Evolutionary conservation across 2,113 vertebrate genomes (phyloP), one percentile per base, ranked within the genome.

Genomic region (Sialia sialis): DNA sequence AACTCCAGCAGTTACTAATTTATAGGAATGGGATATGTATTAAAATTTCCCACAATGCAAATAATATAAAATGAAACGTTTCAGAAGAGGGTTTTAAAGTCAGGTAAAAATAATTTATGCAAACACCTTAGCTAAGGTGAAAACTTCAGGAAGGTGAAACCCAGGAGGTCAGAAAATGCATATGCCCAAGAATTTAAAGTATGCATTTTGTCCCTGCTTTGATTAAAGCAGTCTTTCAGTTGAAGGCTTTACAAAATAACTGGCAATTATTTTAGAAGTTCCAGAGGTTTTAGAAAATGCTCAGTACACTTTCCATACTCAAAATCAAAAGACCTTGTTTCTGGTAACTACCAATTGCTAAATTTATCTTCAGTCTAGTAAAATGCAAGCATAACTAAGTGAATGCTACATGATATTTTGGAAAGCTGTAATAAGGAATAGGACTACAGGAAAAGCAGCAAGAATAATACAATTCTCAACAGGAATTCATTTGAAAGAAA

Each of bases 1-100:
- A 79, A 69, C 26, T 84, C 87, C 81, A 96, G 51, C 56, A 97
- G 60, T 85, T 73, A 84, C 77, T 87, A 78, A 60, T 94, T 93
- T 79, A 84, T 85, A 89, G 63, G 60, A 92, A 87, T 62, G 60
- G 44, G 80, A 72, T 89, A 81, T 58, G 46, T 34, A 32, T 85
- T 92, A 87, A 69, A 89, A 89, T 27, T 44, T 87, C 44, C 13
- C 59, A 78, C 36, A 84, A 58, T 64, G 46, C 46, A 43, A 90
- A 82, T 0, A 0, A 74, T 48, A 67, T 26, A 41, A 89, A 78
- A 82, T 46, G 0, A 80, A 92, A 66, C 14, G 0, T 36, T 82
- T 68, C 36, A 79, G 30, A 83, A 78, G 16, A 77, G 14, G 10
- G 4, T 64, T 83, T 48, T 76, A 34, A 63, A 82, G 21, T 26